Evolutionary conservation across 2,888 invertebrate species (phyloP), one percentile per base, ranked within the genome.

Genomic region (Mechanitis messenoides): DNA sequence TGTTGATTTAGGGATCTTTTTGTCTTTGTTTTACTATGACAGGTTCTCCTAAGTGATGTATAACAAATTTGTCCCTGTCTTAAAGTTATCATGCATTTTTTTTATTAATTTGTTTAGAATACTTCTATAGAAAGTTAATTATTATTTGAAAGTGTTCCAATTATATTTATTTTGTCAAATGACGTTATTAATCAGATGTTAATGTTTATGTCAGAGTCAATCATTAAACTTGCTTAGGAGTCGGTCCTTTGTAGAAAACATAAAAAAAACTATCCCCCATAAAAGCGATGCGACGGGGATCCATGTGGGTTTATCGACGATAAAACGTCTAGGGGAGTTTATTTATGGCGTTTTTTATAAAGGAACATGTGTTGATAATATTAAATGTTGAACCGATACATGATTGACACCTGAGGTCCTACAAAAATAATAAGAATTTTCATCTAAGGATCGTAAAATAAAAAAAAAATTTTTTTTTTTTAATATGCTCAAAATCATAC

Each of bases 281-380:
- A 75, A 75, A 82, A 80, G 82, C 83, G 84, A 84, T 80, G 67
- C 75, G 72, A 74, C 78, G 78, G 80, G 20, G 78, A 78, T 76
- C 78, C 81, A 81, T 80, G 80, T 79, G 82, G 78, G 79, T 85
- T 87, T 85, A 85, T 83, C 77, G 84, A 74, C 87, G 81, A 85
- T 88, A 84, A 85, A 86, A 83, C 78, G 79, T 80, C 79, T 77
- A 80, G 80, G 80, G 82, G 79, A 74, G 79, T 78, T 78, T 86
- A 85, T 86, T 87, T 86, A 85, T 78, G 80, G 78, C 71, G 74
- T 80, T 84, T 85, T 86, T 73, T 75, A 74, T 73, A 72, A 71
- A 72, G 72, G 71, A 76, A 74, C 77, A 77, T 77, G 81, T 84
- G 84, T 83, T 82, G 78, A 84, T 83, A 75, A 79, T 80, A 78